Conservation (phyloP, 2,113 vertebrate species). For the Falco punctatus region DNA sequence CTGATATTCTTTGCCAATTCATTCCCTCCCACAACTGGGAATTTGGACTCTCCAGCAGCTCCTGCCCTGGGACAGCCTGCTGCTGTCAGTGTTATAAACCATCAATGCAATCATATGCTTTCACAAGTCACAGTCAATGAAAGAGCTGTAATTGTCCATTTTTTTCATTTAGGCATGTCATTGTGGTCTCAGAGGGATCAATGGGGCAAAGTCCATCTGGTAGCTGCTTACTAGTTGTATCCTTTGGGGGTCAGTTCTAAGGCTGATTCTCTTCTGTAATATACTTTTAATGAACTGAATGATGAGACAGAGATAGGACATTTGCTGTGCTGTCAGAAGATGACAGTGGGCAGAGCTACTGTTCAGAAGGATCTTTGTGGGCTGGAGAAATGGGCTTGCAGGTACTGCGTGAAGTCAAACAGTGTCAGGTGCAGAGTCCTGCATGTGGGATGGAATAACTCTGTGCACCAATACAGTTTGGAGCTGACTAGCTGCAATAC, state of each 20-base stretch:
- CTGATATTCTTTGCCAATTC: neutral
- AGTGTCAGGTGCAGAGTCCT: neutral
- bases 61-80: neutral
- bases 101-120: accelerated
- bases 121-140: neutral
- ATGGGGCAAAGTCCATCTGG: neutral
- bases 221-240: neutral
- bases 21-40: neutral
- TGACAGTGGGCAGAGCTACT: neutral
- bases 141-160: neutral
- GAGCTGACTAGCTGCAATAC: neutral
- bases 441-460: neutral
- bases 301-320: neutral
- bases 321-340: neutral
- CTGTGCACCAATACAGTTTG: neutral
- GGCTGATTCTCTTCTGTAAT: neutral
- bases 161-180: neutral
- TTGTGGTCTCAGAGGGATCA: neutral
- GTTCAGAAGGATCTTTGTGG: neutral
- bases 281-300: neutral
- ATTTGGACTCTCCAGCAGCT: neutral
- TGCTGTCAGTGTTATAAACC: neutral
- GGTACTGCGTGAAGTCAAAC: neutral
- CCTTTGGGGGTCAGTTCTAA: neutral
- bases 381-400: neutral